Evolutionary conservation across 2,113 vertebrate genomes (phyloP).

Genomic region (Notechis scutatus): DNA sequence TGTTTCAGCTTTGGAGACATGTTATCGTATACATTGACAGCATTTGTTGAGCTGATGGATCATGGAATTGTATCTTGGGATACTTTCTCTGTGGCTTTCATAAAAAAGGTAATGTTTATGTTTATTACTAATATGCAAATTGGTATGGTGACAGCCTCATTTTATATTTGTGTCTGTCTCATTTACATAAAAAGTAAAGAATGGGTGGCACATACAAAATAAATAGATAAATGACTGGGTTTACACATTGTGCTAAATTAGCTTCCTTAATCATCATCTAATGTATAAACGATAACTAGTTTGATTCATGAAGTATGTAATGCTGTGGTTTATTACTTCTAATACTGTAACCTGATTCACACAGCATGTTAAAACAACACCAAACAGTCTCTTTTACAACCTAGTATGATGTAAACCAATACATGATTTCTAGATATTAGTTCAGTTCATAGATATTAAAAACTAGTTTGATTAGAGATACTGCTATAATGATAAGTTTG

Average conservation of each 20-base stretch:
- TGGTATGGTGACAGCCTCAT: neutral
- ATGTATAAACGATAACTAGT: neutral
- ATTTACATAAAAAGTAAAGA: neutral
- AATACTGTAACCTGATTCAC: neutral
- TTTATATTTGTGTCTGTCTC: neutral
- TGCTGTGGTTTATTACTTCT: neutral
- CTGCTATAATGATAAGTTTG: neutral
- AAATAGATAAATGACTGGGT: neutral
- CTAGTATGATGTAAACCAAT: neutral
- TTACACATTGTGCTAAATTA: neutral
- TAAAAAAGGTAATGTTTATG: slow-evolving; percentile 87
- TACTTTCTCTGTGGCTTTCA: slow-evolving; percentile 98
- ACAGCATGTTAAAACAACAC: neutral
- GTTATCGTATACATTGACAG: slow-evolving; percentile 96
- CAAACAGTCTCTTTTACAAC: neutral
- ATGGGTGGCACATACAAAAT: too few species aligned
- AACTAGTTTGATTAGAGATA: neutral
- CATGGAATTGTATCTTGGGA: slow-evolving; percentile 99
- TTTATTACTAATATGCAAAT: neutral
- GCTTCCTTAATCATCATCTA: neutral
- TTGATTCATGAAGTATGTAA: neutral
- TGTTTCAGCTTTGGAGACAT: slow-evolving; percentile 94
- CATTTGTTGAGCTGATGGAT: slow-evolving; percentile 99
- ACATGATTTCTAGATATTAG: neutral
- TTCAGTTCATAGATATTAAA: neutral